Evolutionary conservation across 2,797 vertebrate species (phyloP), one percentile per base, ranked within the genome.

Genomic region (Phoebastria nigripes): DNA sequence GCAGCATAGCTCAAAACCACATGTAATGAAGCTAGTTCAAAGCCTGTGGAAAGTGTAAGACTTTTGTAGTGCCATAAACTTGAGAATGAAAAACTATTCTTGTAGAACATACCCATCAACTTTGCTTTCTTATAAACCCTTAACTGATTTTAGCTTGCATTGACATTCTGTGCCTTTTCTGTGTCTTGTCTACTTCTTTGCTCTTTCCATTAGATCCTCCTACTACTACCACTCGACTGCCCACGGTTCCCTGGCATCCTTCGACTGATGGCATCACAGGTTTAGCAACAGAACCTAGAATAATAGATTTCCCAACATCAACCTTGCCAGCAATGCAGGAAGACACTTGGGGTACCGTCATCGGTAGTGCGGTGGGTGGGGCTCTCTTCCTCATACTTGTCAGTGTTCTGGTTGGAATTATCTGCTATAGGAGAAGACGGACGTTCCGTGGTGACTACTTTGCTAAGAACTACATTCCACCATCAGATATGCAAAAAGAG

Each of bases 391-490:
- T 99, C 96, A 98, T 99, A 41, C 98, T 99, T 87, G 90, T 99
- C 80, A 98, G 99, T 97, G 97, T 99, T 84, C 96, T 99, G 69
- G 98, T 98, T 62, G 98, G 98, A 86, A 96, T 96, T 78, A 98
- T 99, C 97, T 99, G 97, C 97, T 99, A 99, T 98, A 99, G 98
- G 91, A 98, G 98, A 97, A 99, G 99, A 84, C 98, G 99, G 95
- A 99, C 99, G 93, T 99, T 99, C 97, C 98, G 99, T 46, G 99
- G 99, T 42, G 99, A 99, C 98, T 99, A 99, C 98, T 99, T 99
- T 98, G 99, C 99, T 97, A 99, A 99, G 96, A 99, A 99, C 98
- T 99, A 99, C 98, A 98, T 99, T 98, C 99, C 99, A 79, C 99
- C 99, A 4, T 99, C 99, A 29, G 99, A 99, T 98, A 99, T 99